phyloP scores from a whole-genome alignment of 1,140 invertebrate species.

The Manduca sexta region DNA sequence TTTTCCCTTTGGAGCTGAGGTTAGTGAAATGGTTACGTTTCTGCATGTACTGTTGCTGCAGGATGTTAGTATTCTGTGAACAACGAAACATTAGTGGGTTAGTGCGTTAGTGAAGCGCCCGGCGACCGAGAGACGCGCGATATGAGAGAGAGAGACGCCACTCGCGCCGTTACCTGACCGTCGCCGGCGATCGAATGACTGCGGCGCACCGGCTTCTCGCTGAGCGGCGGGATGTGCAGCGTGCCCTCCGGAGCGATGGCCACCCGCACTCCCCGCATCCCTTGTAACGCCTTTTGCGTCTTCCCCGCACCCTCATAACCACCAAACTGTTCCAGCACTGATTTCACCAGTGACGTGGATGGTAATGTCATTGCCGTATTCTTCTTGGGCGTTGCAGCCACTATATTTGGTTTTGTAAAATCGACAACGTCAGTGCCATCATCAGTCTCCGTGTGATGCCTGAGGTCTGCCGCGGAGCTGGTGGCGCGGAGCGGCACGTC shows the following conservation, averaged over 20 bases:
- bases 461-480: conserved; percentile 56
- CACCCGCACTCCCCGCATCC: conserved; percentile 38
- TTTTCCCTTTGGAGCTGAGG: conserved; percentile 64
- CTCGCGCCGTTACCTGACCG: conserved; percentile 49
- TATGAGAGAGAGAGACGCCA: background rate
- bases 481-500: conserved; percentile 53
- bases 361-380: conserved; percentile 39
- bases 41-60: conserved; percentile 71
- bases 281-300: conserved; percentile 27
- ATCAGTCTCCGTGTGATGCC: conserved; percentile 13
- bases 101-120: conserved; percentile 37
- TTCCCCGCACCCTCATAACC: conserved; percentile 42
- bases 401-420: conserved; percentile 53
- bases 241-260: conserved; percentile 43
- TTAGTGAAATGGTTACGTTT: conserved; percentile 68
- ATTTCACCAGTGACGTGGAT: conserved; percentile 58
- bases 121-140: background rate
- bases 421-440: conserved; percentile 16
- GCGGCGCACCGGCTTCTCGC: conserved; percentile 57
- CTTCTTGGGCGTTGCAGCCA: conserved; percentile 59
- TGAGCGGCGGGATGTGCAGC: conserved; percentile 64
- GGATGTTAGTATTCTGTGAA: conserved; percentile 73
- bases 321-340: conserved; percentile 57
- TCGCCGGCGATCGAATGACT: conserved; percentile 40
- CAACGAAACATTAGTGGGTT: conserved; percentile 22